Evolutionary conservation across 35 echinoderm and acorn worm genomes (phyloP), one percentile per base, ranked within the genome.

Genomic region (Diadema setosum): DNA sequence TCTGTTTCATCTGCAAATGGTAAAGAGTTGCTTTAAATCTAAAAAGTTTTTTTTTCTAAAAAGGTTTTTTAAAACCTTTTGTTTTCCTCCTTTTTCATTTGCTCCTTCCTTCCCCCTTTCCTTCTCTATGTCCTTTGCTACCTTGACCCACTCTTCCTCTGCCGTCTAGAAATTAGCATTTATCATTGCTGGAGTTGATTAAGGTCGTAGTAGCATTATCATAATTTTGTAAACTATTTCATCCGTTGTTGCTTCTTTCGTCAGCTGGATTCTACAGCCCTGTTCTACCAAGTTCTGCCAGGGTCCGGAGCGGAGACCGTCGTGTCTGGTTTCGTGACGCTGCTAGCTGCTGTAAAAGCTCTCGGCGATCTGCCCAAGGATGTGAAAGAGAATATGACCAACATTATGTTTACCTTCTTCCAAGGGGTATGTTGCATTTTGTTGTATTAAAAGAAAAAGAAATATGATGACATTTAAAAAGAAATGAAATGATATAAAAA

Each of bases 341-440:
- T 99, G 11, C 56, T 99, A 2, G 93, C 96, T 64, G 90, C 86
- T 9, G 93, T 86, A 9, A 80, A 99, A 23, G 92, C 90, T 1
- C 73, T 99, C 0, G 92, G 96, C 31, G 65, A 60, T 43, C 82
- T 99, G 18, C 5, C 56, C 18, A 24, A 26, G 7, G 75, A 86
- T 42, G 74, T 75, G 59, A 99, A 93, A 67, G 45, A 95, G 5
- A 52, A 84, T 3, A 84, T 90, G 83, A 59, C 59, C 18, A 90
- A 91, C 44, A 94, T 99, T 50, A 94, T 99, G 93, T 99, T 99
- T 80, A 59, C 58, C 4, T 94, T 94, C 63, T 95, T 99, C 44
- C 85, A 94, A 86, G 93, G 89, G 60, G 96, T 99, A 90, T 76
- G 91, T 94, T 34, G 6, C 4, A 0, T 46, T 20, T 81, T n/a